These are phyloP conservation scores for Luffia ferchaultella DNA, from an alignment of 2,888 invertebrate species.

Conservation along the genomic window DNA sequence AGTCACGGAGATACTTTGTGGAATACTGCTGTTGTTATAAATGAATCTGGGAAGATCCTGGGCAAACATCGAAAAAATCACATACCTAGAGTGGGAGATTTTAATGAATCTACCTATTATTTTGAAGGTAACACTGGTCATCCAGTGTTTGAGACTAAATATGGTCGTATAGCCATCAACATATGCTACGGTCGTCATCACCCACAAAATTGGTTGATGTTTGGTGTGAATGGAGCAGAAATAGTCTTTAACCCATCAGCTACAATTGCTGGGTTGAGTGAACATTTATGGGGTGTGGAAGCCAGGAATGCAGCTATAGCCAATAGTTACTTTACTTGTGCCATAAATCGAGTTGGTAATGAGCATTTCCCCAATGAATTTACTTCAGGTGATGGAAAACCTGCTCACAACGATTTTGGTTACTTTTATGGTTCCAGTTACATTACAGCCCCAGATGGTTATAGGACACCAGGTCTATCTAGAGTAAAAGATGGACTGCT, in stretches of 20 bases:
- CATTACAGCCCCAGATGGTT: slow-evolving; percentile 92
- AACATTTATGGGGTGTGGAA: slow-evolving; percentile 95
- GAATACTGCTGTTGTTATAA: slow-evolving; percentile 96
- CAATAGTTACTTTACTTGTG: slow-evolving; percentile 94
- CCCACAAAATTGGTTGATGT: slow-evolving; percentile 98
- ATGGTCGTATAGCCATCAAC: slow-evolving; percentile 91
- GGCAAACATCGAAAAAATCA: slow-evolving; percentile 99
- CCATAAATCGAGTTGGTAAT: slow-evolving; percentile 93
- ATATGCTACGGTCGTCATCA: slow-evolving; percentile 99
- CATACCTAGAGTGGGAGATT: slow-evolving; percentile 97
- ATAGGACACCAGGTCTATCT: slow-evolving; percentile 86
- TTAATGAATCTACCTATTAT: slow-evolving; percentile 99
- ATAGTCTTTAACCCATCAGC: slow-evolving; percentile 99
- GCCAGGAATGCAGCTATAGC: slow-evolving; percentile 97
- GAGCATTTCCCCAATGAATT: slow-evolving; percentile 76
- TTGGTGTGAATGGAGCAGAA: slow-evolving; percentile 97
- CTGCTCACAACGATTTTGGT: slow-evolving; percentile 89
- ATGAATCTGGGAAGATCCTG: slow-evolving; percentile 82
- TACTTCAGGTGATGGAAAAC: slow-evolving; percentile 69
- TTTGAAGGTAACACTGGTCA: slow-evolving; percentile 96
- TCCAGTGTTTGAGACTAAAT: slow-evolving; percentile 89
- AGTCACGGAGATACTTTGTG: slow-evolving; percentile 87
- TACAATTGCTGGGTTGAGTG: slow-evolving; percentile 82
- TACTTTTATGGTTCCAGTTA: slow-evolving; percentile 98
- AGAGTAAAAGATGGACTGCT: slow-evolving; percentile 86